Evolutionary conservation across 2,888 invertebrate species (phyloP), one percentile per base, ranked within the genome.

Genomic region (Oxyscelio sp.): DNA sequence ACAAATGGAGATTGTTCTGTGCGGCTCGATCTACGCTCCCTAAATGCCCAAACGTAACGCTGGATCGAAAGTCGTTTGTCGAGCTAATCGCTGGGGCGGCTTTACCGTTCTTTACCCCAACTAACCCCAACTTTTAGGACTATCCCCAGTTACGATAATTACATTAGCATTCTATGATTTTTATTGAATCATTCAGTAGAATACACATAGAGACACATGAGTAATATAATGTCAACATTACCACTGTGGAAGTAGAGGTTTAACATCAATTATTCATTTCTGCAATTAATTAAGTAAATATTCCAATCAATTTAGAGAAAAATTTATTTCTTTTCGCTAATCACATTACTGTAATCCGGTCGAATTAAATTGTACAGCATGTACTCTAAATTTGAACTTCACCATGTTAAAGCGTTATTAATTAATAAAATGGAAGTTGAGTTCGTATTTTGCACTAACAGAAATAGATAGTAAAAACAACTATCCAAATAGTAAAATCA

Each of bases 111-210:
- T 75, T 84, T 70, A 70, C 79, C 83, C 84, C 77, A 59, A 87
- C 85, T 81, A 89, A 91, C 92, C 91, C 91, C 89, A 88, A 89
- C 91, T 75, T 79, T 84, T 71, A 43, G 92, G 92, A 92, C 90
- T 86, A 91, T 91, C 87, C 89, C 90, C 88, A 89, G 90, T 87
- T 68, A 89, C 91, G 90, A 91, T 93, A 93, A 93, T 93, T 93
- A 92, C 93, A 93, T 93, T 93, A 93, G 93, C 93, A 93, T 93
- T 91, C 93, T 90, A 92, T 92, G 92, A 93, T 92, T 93, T 93
- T 92, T 92, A 93, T 92, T 90, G 92, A 90, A 91, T 91, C 88
- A 89, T 88, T 81, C 87, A 77, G 79, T 34, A 65, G 63, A 74
- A 27, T 71, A 77, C 80, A 81, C 85, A 73, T 56, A 40, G 66